Evolutionary conservation across 2,113 vertebrate species (phyloP).

Genomic region (Tenebrosternarchus preto): DNA sequence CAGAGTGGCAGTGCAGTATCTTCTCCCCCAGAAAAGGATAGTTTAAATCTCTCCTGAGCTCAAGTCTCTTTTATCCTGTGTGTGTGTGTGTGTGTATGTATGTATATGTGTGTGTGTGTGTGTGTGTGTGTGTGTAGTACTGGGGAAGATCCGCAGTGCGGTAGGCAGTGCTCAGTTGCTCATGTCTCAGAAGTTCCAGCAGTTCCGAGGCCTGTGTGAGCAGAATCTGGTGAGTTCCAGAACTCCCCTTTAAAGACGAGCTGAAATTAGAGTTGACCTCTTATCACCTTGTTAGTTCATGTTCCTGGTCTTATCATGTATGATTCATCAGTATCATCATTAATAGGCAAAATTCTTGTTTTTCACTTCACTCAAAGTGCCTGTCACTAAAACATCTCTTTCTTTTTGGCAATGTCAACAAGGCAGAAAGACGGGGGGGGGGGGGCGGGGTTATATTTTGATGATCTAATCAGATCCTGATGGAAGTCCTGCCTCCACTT

Average conservation of each 20-base stretch:
- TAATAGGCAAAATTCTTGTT: no score
- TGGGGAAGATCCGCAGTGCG: slow-evolving; percentile 95
- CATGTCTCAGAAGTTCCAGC: slow-evolving; percentile 98
- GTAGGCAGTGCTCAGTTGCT: slow-evolving; percentile 97
- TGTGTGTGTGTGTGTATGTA: slow-evolving; percentile 47
- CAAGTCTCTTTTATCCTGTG: slow-evolving; percentile 28
- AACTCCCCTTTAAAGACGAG: slow-evolving; percentile 16
- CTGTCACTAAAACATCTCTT: no score
- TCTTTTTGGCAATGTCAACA: no score
- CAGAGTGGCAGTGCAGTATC: slow-evolving; percentile 3
- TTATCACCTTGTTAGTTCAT: no score
- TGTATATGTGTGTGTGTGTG: slow-evolving; percentile 37
- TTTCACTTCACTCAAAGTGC: no score
- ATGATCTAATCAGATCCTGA: no score
- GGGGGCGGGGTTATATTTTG: no score
- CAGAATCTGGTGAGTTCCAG: slow-evolving; percentile 89
- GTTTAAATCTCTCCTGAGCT: slow-evolving; percentile 25
- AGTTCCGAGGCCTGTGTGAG: slow-evolving; percentile 96
- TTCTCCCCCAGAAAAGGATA: slow-evolving; percentile 34
- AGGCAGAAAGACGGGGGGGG: no score
- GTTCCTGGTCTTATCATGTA: no score
- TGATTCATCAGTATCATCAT: no score
- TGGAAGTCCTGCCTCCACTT: no score
- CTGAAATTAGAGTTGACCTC: no score
- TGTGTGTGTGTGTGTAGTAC: slow-evolving; percentile 73